phyloP scores from a whole-genome alignment of 2,888 invertebrate species.

The Macrostomum cliftonense region DNA sequence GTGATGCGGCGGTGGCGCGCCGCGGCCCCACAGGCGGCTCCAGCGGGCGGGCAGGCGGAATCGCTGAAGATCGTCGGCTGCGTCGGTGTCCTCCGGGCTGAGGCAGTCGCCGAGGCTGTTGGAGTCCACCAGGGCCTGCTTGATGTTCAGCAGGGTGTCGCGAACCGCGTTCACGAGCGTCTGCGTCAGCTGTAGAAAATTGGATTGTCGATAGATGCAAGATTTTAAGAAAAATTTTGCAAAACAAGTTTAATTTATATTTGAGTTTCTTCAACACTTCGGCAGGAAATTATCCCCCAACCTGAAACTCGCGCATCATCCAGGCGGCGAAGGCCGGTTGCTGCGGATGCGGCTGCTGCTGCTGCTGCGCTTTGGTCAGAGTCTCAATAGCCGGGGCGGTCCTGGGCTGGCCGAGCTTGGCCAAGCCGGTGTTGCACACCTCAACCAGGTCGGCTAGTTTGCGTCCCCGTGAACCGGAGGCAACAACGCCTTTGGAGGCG shows the following conservation, averaged over 20 bases:
- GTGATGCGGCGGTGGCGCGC: slow-evolving; percentile 28
- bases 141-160: slow-evolving; percentile 21
- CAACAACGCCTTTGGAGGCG: slow-evolving; percentile 25
- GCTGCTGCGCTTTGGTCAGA: too few relatives aligned
- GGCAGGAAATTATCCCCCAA: too few relatives aligned
- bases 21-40: slow-evolving; percentile 26
- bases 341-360: too few relatives aligned
- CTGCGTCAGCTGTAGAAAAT: too few relatives aligned
- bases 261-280: too few relatives aligned
- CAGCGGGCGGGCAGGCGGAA: slow-evolving; percentile 29
- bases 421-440: slow-evolving; percentile 27
- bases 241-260: too few relatives aligned
- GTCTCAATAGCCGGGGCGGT: slow-evolving; percentile 17
- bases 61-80: slow-evolving; percentile 29
- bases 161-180: too few relatives aligned
- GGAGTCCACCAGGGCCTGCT: slow-evolving; percentile 24
- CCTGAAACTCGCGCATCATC: too few relatives aligned
- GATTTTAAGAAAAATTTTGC: too few relatives aligned
- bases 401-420: slow-evolving; percentile 25
- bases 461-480: slow-evolving; percentile 27
- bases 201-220: too few relatives aligned
- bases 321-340: too few relatives aligned
- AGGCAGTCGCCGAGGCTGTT: slow-evolving; percentile 26
- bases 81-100: slow-evolving; percentile 20
- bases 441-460: slow-evolving; percentile 34